A percentile compares a stretch with the other conserved stretches of the same genome.
These are phyloP conservation scores for Drosophila takahashii DNA, from an alignment of 1,140 invertebrate species.

Conservation along the genomic window DNA sequence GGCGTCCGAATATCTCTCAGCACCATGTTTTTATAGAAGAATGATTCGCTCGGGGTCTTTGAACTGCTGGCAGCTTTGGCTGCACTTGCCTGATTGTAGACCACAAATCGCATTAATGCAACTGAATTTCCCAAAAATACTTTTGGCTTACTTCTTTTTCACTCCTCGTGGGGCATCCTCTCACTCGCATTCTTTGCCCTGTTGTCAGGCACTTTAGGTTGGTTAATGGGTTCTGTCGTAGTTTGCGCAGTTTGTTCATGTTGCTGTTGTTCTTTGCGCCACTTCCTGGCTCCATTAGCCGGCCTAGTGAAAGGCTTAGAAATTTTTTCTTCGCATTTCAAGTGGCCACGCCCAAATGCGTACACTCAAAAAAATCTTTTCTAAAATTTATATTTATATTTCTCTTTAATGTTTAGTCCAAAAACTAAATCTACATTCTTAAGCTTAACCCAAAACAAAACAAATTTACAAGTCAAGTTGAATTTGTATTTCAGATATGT, in stretches of 20 bases:
- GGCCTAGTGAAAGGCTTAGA: constrained; percentile 19
- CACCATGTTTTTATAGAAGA: not conserved
- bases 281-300: constrained; percentile 43
- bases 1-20: too few species aligned
- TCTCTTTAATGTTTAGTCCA: not conserved
- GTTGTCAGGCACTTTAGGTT: constrained; percentile 17
- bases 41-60: constrained; percentile 32
- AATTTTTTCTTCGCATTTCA: constrained; percentile 24
- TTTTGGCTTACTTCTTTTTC: not conserved
- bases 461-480: too few species aligned
- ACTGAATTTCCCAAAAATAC: constrained; percentile 15
- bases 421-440: too few species aligned
- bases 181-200: constrained; percentile 6
- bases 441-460: too few species aligned
- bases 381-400: not conserved
- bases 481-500: too few species aligned
- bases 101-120: constrained; percentile 49
- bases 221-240: constrained; percentile 52
- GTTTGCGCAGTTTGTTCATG: constrained; percentile 10
- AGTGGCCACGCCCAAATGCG: constrained; percentile 46
- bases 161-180: not conserved
- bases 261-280: constrained; percentile 12
- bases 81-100: constrained; percentile 35
- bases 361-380: constrained; percentile 3
- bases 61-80: constrained; percentile 19